Evolutionary conservation across 2,888 invertebrate species (phyloP).

Genomic region (Nineta flava): DNA sequence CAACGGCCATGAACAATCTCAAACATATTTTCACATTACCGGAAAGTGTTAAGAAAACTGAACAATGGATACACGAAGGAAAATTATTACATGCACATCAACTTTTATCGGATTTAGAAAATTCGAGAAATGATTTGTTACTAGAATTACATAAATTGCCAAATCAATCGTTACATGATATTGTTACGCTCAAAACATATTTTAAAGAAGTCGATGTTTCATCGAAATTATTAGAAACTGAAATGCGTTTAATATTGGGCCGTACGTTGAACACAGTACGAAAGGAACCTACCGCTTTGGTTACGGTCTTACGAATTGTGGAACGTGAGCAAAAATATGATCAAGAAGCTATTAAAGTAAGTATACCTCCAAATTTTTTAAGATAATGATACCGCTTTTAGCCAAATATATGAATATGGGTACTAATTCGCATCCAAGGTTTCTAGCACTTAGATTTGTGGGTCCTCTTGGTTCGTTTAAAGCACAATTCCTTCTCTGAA

Average conservation of each 20-base stretch:
- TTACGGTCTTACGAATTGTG: constrained; percentile 88
- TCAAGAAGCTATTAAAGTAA: constrained; percentile 58
- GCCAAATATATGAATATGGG: background rate
- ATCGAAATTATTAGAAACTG: constrained; percentile 77
- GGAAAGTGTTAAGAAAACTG: constrained; percentile 87
- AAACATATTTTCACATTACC: constrained; percentile 97
- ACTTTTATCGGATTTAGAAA: constrained; percentile 89
- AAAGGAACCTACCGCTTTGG: constrained; percentile 88
- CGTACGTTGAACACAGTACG: constrained; percentile 86
- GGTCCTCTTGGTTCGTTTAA: too few species aligned
- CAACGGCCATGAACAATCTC: constrained; percentile 93
- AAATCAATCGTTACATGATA: constrained; percentile 78
- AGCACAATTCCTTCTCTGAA: too few species aligned
- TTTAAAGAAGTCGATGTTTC: constrained; percentile 90
- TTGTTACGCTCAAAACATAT: constrained; percentile 84
- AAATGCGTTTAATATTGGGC: constrained; percentile 75
- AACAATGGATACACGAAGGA: constrained; percentile 86
- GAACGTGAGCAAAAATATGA: constrained; percentile 95
- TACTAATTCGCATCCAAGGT: constrained; percentile 11
- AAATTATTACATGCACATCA: constrained; percentile 91
- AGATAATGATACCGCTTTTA: background rate
- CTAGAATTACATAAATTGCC: constrained; percentile 89
- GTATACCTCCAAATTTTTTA: background rate
- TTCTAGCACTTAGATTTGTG: too few species aligned
- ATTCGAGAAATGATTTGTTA: constrained; percentile 87